phyloP scores from a whole-genome alignment of 1,140 invertebrate genomes.

The Neotoxoptera formosana region DNA sequence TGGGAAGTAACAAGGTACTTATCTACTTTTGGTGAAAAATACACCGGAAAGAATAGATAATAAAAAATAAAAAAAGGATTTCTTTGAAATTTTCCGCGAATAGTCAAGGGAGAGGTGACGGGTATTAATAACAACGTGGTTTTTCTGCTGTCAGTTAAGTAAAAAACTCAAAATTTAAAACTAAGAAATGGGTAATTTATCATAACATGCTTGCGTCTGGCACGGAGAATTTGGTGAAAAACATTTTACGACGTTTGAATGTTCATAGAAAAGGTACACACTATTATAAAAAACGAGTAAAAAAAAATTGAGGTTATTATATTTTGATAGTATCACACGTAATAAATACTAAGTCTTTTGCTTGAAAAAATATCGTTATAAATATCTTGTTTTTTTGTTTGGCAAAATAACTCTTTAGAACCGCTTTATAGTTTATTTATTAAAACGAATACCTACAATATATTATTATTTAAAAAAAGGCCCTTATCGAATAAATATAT shows the following conservation, averaged over 20 bases:
- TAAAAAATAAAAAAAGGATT: not conserved
- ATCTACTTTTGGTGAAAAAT: not conserved
- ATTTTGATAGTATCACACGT: not conserved
- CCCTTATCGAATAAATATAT: no score
- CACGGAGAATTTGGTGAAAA: not conserved
- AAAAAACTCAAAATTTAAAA: conserved; percentile 23
- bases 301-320: not conserved
- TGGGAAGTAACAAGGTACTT: not conserved
- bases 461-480: no score
- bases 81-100: not conserved
- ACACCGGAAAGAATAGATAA: not conserved
- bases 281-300: not conserved
- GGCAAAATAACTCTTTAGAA: not conserved
- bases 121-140: not conserved
- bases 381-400: not conserved
- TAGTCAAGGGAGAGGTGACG: conserved; percentile 7
- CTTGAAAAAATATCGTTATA: not conserved
- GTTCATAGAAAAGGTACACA: no score
- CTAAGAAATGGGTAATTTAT: conserved; percentile 11
- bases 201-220: not conserved
- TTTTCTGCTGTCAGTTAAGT: not conserved
- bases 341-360: not conserved
- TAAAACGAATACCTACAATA: no score
- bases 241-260: not conserved
- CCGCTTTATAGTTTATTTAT: not conserved